Conservation (phyloP, 2,888 invertebrate species). For the Chrysomela aeneicollis region DNA sequence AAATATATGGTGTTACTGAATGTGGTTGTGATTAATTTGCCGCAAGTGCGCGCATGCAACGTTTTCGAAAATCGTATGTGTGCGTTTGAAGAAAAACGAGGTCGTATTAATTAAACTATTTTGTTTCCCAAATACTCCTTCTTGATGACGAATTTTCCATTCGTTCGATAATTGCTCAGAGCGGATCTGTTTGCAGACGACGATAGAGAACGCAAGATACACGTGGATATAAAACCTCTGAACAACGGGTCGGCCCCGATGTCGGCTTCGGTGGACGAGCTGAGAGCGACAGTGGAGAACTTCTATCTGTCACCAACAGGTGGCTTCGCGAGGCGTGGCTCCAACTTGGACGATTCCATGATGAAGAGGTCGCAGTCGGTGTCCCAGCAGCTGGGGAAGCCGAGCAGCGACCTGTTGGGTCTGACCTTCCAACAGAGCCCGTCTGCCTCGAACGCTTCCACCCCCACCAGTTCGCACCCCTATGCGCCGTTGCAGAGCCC, state of each 20-base stretch:
- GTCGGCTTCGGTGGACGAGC: conserved; percentile 95
- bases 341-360: conserved; percentile 71
- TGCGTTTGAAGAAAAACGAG: no score
- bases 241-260: conserved; percentile 89
- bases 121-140: no score
- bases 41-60: no score
- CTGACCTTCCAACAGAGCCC: conserved; percentile 81
- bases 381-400: conserved; percentile 77
- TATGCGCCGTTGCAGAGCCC: conserved; percentile 85
- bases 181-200: conserved; percentile 66
- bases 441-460: conserved; percentile 79
- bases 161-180: no score
- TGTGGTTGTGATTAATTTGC: no score
- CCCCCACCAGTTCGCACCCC: conserved; percentile 70
- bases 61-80: no score
- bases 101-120: no score
- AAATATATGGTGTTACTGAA: no score
- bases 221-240: conserved; percentile 94
- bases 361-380: conserved; percentile 79
- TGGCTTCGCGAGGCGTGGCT: conserved; percentile 71
- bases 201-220: conserved; percentile 87
- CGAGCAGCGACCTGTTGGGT: conserved; percentile 81
- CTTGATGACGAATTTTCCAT: no score
- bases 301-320: conserved; percentile 84
- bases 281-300: conserved; percentile 91